Evolutionary conservation across 2,888 invertebrate genomes (phyloP).

Genomic region (Rhamnusium bicolor): DNA sequence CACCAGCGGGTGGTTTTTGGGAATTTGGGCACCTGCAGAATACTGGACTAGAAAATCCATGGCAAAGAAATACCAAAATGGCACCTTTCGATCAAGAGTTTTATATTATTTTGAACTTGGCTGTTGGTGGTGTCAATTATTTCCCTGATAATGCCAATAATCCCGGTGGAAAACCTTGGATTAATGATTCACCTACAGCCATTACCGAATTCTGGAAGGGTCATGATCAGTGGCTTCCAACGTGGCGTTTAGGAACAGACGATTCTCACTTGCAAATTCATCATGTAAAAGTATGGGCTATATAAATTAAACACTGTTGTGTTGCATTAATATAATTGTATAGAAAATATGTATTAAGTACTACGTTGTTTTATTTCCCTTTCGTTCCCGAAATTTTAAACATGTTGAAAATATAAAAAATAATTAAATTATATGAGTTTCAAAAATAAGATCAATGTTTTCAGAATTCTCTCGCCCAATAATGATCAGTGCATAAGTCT

Average conservation of each 20-base stretch:
- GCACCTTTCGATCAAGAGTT: conserved; percentile 82
- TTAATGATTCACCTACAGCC: conserved; percentile 69
- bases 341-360: too few relatives aligned
- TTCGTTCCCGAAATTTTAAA: too few relatives aligned
- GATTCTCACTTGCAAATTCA: conserved; percentile 78
- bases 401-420: too few relatives aligned
- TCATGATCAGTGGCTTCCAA: conserved; percentile 73
- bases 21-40: conserved; percentile 74
- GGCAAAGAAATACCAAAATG: conserved; percentile 73
- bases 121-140: conserved; percentile 76
- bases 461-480: too few relatives aligned
- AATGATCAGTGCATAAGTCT: too few relatives aligned
- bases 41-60: conserved; percentile 73
- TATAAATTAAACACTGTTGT: too few relatives aligned
- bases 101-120: conserved; percentile 75
- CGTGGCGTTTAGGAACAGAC: conserved; percentile 71
- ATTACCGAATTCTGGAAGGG: conserved; percentile 77
- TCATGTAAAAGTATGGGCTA: conserved; percentile 77
- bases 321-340: too few relatives aligned
- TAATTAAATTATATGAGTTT: too few relatives aligned
- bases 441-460: too few relatives aligned
- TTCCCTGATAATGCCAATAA: conserved; percentile 77
- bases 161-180: conserved; percentile 77
- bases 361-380: too few relatives aligned
- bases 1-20: conserved; percentile 79